Base-by-base conservation (phyloP, 1,140 invertebrate species). In the Lepidurus arcticus region DNA sequence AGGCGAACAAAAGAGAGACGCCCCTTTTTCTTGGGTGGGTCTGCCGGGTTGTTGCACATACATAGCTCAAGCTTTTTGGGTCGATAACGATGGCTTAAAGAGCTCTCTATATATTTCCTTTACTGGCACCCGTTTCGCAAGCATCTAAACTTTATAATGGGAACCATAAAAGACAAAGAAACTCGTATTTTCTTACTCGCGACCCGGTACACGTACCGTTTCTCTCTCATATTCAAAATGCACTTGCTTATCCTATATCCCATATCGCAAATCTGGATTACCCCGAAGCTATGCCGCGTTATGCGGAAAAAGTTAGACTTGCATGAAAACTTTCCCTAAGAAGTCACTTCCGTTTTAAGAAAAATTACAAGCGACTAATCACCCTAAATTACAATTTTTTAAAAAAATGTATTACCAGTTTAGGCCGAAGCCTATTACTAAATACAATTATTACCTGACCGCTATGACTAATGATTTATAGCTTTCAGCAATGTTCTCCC, bases 1-100 rank as follows among this genome's bases (percentile, higher is more conserved):
- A 65, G 53, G 53, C 53, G 53, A 65, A 65, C 13, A 21, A 65
- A 65, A 65, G 21, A 65, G 53, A 21, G 53, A 65, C 53, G 53
- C 53, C 53, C 53, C 53, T 16, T 65, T 65, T 65, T 7, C 53
- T 65, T 65, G 21, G 53, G 53, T n/a, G 13, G 53, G 16, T 65
- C n/a, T 9, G 53, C 53, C 21, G 53, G 53, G 53, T 21, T 21
- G 53, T 65, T 65, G 53, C 53, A 65, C 53, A 65, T 65, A 65
- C 53, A 65, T 65, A 65, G 53, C 53, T 65, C 9, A 65, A 65
- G 53, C 21, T 65, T 21, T 9, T 65, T 65, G 53, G 53, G 53
- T 65, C 53, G 53, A 65, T 65, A 65, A 65, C 53, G 53, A 65
- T 21, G 53, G 53, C 53, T 65, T 65, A 65, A 65, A 65, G 53